phyloP scores from a whole-genome alignment of 2,113 vertebrate species.

The Rynchops niger region DNA sequence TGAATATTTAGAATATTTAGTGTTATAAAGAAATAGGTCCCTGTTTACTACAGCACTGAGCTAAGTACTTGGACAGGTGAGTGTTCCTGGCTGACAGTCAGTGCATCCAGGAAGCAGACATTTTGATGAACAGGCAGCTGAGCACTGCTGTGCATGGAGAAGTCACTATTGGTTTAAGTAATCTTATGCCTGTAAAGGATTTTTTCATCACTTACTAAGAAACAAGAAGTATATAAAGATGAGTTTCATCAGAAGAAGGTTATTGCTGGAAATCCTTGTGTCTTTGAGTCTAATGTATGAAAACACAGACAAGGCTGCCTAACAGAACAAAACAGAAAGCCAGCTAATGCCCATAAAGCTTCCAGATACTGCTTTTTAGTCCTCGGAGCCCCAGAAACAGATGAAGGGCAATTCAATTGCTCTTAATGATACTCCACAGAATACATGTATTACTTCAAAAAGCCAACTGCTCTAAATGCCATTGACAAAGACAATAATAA shows the following conservation, averaged over 20 bases:
- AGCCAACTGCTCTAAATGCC: not conserved
- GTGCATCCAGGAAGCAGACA: not conserved
- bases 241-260: not conserved
- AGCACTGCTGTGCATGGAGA: not conserved
- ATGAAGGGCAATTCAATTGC: constrained; percentile 43
- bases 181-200: not conserved
- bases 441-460: constrained; percentile 22
- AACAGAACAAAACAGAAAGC: not conserved
- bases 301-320: not conserved
- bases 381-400: constrained; percentile 2
- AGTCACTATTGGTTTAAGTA: not conserved
- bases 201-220: not conserved
- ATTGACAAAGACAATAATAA: not conserved
- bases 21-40: not conserved
- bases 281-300: not conserved
- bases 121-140: not conserved
- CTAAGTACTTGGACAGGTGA: not conserved
- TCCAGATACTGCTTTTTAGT: constrained; percentile 19
- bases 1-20: not conserved
- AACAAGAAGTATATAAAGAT: not conserved
- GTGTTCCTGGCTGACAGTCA: not conserved
- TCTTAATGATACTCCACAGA: constrained; percentile 21
- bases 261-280: constrained; percentile 23
- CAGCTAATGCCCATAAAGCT: constrained; percentile 21
- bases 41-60: not conserved